These are phyloP conservation scores for Aquatica leii DNA, from an alignment of 2,888 invertebrate genomes.

Conservation along the genomic window DNA sequence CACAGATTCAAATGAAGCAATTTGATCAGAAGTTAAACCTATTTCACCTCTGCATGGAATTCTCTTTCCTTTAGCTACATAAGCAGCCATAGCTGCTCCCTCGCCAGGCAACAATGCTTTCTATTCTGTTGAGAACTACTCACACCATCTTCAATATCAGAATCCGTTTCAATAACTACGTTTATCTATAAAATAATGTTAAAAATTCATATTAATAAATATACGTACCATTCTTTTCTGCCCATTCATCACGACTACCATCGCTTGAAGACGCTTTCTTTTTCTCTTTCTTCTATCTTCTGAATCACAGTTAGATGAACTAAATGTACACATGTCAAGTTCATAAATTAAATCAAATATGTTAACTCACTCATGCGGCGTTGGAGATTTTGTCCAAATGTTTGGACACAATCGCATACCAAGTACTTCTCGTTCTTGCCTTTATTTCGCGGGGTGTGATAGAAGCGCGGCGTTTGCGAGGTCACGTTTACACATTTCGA, in stretches of 20 bases:
- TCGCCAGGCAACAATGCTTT: conserved; percentile 96
- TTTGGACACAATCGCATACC: conserved; percentile 73
- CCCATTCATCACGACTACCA: conserved; percentile 68
- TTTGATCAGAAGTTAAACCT: conserved; percentile 95
- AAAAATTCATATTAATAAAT: neutral
- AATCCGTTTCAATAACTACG: conserved; percentile 23
- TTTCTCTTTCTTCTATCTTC: conserved; percentile 59
- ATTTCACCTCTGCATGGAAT: conserved; percentile 99
- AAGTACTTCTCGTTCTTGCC: conserved; percentile 78
- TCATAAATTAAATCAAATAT: conserved; percentile 9
- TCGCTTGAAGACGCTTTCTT: conserved; percentile 58
- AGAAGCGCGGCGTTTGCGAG: too few relatives aligned
- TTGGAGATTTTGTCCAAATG: conserved; percentile 81
- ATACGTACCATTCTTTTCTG: conserved; percentile 64
- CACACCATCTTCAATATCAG: conserved; percentile 64
- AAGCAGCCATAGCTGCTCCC: conserved; percentile 99
- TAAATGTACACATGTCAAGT: conserved; percentile 40
- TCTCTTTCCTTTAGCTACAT: conserved; percentile 97
- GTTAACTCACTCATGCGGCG: conserved; percentile 67
- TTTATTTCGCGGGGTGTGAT: too few relatives aligned
- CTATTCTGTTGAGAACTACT: conserved; percentile 77
- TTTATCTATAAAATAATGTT: neutral
- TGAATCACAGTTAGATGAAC: conserved; percentile 55
- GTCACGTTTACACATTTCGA: too few relatives aligned
- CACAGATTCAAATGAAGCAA: conserved; percentile 90